Percentiles rank a stretch among this genome's conserved stretches.
phyloP scores from a whole-genome alignment of 1,140 invertebrate genomes.

The Bicyclus anynana region DNA sequence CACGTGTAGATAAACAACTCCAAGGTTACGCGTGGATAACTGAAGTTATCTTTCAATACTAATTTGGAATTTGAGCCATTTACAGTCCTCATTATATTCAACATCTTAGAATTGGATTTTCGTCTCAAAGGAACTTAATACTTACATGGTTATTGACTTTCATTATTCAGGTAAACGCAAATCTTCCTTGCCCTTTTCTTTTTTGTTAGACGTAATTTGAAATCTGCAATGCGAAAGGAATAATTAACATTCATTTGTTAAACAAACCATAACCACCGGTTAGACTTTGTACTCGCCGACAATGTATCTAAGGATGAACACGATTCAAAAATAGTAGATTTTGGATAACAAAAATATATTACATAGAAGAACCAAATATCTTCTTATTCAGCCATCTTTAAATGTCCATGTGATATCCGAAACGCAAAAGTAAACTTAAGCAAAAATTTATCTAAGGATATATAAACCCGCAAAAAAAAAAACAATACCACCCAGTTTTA shows the following conservation, averaged over 20 bases:
- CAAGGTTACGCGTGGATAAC: not conserved
- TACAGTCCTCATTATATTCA: conserved; percentile 2
- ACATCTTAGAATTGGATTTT: conserved; percentile 6
- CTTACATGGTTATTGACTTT: conserved; percentile 26
- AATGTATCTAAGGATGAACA: conserved; percentile 17
- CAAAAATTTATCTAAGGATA: conserved; percentile 21
- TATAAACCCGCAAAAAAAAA: conserved; percentile 51
- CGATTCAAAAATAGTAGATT: too few relatives aligned
- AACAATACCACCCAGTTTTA: conserved; percentile 58
- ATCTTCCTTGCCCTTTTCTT: conserved; percentile 6
- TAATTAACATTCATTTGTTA: conserved; percentile 59
- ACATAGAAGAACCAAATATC: too few relatives aligned
- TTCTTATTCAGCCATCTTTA: too few relatives aligned
- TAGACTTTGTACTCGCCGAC: conserved; percentile 48
- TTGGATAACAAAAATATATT: too few relatives aligned
- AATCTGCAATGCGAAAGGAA: conserved; percentile 27
- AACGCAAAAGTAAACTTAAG: conserved; percentile 8
- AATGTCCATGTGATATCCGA: not conserved
- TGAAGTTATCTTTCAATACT: conserved; percentile 18
- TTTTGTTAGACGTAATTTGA: conserved; percentile 12
- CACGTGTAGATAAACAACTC: not conserved
- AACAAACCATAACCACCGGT: conserved; percentile 38
- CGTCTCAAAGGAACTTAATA: conserved; percentile 21
- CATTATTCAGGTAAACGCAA: conserved; percentile 10
- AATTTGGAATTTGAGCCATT: not conserved